A percentile compares a stretch with the other conserved stretches of the same genome.
These are phyloP conservation scores for Lytechinus pictus DNA, from an alignment of 35 echinoderm and acorn worm genomes.

Conservation along the genomic window DNA sequence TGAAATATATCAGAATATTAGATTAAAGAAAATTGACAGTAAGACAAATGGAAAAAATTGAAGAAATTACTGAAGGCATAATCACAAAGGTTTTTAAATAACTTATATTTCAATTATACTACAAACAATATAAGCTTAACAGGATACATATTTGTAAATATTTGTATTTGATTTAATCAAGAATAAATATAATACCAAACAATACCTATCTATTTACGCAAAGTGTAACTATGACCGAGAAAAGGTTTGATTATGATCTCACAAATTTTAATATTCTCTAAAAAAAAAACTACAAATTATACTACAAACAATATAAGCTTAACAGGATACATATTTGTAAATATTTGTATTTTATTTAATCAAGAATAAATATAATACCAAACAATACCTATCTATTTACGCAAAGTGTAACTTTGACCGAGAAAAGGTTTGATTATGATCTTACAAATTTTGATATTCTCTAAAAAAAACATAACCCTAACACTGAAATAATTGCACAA, in stretches of 20 bases:
- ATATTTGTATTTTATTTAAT: neutral
- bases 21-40: neutral
- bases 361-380: neutral
- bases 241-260: no score
- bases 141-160: neutral
- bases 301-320: neutral
- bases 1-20: neutral
- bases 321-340: neutral
- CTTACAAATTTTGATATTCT: no score
- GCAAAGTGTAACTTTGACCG: no score
- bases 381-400: neutral
- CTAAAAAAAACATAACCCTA: no score
- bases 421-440: no score
- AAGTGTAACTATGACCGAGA: no score
- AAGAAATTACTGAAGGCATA: neutral
- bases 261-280: no score
- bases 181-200: neutral
- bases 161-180: neutral
- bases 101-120: neutral
- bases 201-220: neutral
- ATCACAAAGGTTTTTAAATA: neutral
- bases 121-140: neutral
- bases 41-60: neutral
- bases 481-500: no score
- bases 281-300: no score